Percentiles rank a stretch among this genome's conserved stretches.
These are phyloP conservation scores for Phragmatobia fuliginosa DNA, from an alignment of 2,888 invertebrate species.

Conservation along the genomic window DNA sequence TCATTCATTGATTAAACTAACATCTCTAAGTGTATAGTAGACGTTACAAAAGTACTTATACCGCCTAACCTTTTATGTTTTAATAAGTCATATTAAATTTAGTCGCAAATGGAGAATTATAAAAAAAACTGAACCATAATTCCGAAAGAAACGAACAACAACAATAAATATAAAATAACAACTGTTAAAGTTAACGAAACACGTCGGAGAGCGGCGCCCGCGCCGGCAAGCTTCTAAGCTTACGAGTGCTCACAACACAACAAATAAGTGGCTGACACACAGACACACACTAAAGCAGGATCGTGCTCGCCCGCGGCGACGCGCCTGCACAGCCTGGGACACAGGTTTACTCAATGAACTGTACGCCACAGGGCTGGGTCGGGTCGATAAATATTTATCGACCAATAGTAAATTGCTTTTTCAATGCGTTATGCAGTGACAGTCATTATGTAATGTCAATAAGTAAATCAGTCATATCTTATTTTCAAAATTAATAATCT, in stretches of 20 bases:
- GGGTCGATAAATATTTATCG: conserved; percentile 36
- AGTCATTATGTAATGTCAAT: background rate
- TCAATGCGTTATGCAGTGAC: background rate
- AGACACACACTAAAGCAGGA: conserved; percentile 49
- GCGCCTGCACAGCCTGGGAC: conserved; percentile 63
- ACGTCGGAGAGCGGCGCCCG: conserved; percentile 65
- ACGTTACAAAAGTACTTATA: conserved; percentile 8
- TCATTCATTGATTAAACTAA: conserved; percentile 38
- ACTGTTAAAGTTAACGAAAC: conserved; percentile 73
- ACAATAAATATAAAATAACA: conserved; percentile 70
- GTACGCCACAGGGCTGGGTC: conserved; percentile 58
- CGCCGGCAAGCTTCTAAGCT: conserved; percentile 68
- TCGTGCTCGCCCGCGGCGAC: conserved; percentile 65
- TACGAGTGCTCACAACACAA: conserved; percentile 65
- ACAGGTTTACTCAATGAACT: conserved; percentile 81
- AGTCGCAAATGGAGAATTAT: conserved; percentile 36
- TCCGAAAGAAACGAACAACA: conserved; percentile 55
- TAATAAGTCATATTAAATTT: conserved; percentile 39
- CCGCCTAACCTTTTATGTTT: conserved; percentile 10
- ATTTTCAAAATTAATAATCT: background rate
- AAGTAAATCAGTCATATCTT: background rate
- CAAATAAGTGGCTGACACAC: conserved; percentile 60
- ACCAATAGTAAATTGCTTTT: conserved; percentile 23
- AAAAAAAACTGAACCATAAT: conserved; percentile 40
- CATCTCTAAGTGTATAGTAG: conserved; percentile 18